Conservation (phyloP, 23 tunicate genomes). For the Botrylloides violaceus region DNA sequence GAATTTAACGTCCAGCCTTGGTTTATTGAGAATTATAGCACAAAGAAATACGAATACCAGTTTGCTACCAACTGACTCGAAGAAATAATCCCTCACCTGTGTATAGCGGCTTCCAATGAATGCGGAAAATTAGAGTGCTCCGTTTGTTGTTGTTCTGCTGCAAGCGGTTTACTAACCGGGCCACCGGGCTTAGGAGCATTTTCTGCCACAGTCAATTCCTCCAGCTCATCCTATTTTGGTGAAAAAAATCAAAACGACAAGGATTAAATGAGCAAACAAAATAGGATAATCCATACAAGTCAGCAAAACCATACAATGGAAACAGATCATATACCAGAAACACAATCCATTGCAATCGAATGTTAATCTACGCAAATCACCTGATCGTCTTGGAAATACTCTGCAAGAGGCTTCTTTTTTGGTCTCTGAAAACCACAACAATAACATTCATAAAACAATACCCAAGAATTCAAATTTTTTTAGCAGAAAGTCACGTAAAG, state of each 20-base stretch:
- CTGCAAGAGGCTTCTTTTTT: slow-evolving; percentile 79
- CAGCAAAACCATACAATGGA: not conserved
- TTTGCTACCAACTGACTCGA: slow-evolving; percentile 2
- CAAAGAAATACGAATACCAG: too few relatives aligned
- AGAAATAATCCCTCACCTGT: slow-evolving; percentile 42
- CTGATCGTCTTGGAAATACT: slow-evolving; percentile 96
- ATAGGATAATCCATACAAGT: too few relatives aligned
- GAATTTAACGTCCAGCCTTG: too few relatives aligned
- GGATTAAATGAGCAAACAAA: too few relatives aligned
- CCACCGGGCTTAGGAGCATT: slow-evolving; percentile 85
- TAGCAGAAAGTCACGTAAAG: too few relatives aligned
- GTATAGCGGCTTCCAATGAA: slow-evolving; percentile 91
- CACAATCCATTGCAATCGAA: not conserved
- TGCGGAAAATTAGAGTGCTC: slow-evolving; percentile 66
- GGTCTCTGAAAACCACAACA: slow-evolving; percentile 62
- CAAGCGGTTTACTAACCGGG: slow-evolving; percentile 48
- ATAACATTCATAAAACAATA: too few relatives aligned
- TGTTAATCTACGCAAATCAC: too few relatives aligned
- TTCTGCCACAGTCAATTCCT: slow-evolving; percentile 43
- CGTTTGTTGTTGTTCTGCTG: slow-evolving; percentile 42
- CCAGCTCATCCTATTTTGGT: slow-evolving; percentile 65
- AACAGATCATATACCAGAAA: not conserved
- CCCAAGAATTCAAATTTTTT: too few relatives aligned
- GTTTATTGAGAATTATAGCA: too few relatives aligned
- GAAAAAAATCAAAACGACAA: too few relatives aligned